A percentile compares a stretch with the other conserved stretches of the same genome.
These are phyloP conservation scores for Turdus rufiventris DNA, from an alignment of 2,113 vertebrate species.

Conservation along the genomic window DNA sequence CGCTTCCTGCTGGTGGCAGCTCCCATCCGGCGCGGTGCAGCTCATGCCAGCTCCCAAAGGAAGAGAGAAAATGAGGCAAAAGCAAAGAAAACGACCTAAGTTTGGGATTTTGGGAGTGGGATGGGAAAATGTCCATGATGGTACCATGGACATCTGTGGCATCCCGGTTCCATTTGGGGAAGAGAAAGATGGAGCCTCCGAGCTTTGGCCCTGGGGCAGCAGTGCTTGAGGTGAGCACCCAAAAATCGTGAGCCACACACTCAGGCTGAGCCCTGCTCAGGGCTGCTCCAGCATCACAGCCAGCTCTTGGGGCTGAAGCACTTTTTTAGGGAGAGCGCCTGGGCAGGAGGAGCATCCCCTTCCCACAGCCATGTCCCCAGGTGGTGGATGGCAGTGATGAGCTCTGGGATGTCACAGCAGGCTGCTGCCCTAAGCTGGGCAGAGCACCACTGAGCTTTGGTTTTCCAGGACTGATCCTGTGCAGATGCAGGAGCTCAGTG, in stretches of 20 bases:
- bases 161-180: accelerated
- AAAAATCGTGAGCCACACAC: neutral
- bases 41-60: neutral
- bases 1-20: conserved; percentile 69
- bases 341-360: neutral
- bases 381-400: neutral
- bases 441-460: neutral
- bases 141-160: neutral
- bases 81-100: neutral
- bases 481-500: neutral
- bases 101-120: conserved; percentile 14
- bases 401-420: neutral
- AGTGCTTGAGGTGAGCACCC: neutral
- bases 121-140: conserved; percentile 41
- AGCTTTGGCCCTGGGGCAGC: neutral
- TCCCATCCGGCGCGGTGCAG: neutral
- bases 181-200: neutral
- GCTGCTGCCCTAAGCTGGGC: neutral
- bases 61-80: neutral
- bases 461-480: neutral
- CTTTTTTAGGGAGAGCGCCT: neutral
- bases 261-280: accelerated
- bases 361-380: accelerated
- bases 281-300: neutral
- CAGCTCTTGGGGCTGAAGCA: neutral